Base-by-base conservation (phyloP, 2,113 vertebrate species). In the Anguilla rostrata region DNA sequence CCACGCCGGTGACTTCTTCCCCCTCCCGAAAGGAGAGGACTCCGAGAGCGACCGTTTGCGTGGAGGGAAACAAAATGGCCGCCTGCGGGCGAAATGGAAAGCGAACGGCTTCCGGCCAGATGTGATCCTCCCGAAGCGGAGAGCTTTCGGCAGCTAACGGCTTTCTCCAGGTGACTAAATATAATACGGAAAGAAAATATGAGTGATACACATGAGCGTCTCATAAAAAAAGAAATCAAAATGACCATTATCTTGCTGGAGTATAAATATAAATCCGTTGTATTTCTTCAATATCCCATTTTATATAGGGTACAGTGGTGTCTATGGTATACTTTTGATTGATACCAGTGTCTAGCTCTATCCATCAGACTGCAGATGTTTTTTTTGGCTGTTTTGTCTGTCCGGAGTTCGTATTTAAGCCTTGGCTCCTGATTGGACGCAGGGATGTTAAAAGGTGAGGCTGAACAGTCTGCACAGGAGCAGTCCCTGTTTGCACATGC, bases 91-190 rank as follows among this genome's bases (percentile, higher is more conserved):
- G 86, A 82, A 90, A 91, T 89, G 89, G 92, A 91, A 91, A 95
- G 95, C 92, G 95, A 95, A 95, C 93, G 71, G 0, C 83, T 81
- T 83, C 49, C 81, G 89, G 89, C 92, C 94, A 94, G 94, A 90
- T 94, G 94, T 92, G 90, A 90, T 66, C 90, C 57, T 53, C 40
- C 83, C 87, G 87, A 89, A 88, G 83, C 89, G 87, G 88, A 26
- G n/a, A 75, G 71, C 92, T 91, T 90, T 93, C 87, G 91, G 91
- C 87, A 89, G 87, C 86, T 60, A 34, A 34, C n/a, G 57, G 40
- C 41, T 49, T 29, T 63, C 16, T 83, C 43, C 89, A 89, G 88
- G 39, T 90, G 88, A 87, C n/a, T 83, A 29, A 78, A 66, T 26
- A 34, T 29, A 60, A 60, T 60, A 26, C 26, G 40, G 12, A 80